phyloP scores from a whole-genome alignment of 2,797 vertebrate genomes.

The Rhodeus uyekii region DNA sequence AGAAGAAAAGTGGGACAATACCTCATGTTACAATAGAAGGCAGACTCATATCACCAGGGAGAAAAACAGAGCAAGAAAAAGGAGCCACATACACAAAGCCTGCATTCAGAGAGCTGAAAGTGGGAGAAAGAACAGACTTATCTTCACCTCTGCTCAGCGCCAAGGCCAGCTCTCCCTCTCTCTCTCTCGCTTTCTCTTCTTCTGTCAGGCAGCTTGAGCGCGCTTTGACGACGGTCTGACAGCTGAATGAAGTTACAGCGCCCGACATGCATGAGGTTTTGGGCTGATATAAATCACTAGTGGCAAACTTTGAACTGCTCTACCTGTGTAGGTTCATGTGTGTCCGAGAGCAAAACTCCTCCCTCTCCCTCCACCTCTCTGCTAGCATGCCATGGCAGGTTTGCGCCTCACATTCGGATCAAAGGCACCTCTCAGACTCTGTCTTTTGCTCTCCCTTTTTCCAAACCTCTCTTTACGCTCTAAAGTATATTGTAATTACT shows the following conservation, averaged over 20 bases:
- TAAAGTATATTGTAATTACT: slow-evolving; percentile 28
- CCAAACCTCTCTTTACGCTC: slow-evolving; percentile 34
- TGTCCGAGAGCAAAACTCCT: slow-evolving; percentile 39
- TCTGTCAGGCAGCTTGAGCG: neutral
- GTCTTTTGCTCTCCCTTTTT: slow-evolving; percentile 21
- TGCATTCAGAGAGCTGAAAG: slow-evolving; percentile 48
- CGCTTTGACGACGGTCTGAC: slow-evolving; percentile 31
- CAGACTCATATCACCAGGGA: slow-evolving; percentile 45
- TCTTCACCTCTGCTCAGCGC: slow-evolving; percentile 52
- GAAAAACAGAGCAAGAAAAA: slow-evolving; percentile 41
- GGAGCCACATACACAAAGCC: slow-evolving; percentile 48
- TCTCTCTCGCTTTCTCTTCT: slow-evolving; percentile 9
- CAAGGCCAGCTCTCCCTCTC: slow-evolving; percentile 34
- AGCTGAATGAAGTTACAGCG: slow-evolving; percentile 39
- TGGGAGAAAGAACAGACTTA: slow-evolving; percentile 46
- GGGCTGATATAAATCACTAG: slow-evolving; percentile 36
- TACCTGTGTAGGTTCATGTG: slow-evolving; percentile 43
- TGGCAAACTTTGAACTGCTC: slow-evolving; percentile 52
- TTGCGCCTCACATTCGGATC: slow-evolving; percentile 32
- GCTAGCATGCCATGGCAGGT: slow-evolving; percentile 56
- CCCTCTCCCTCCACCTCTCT: slow-evolving; percentile 44
- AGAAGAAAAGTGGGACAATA: slow-evolving; percentile 41
- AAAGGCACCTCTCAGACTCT: slow-evolving; percentile 27
- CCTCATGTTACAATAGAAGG: slow-evolving; percentile 40
- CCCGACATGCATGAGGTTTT: slow-evolving; percentile 31